A percentile compares a stretch with the other conserved stretches of the same genome.
Conservation (phyloP, 2,888 invertebrate genomes). For the Mylabris sibirica region DNA sequence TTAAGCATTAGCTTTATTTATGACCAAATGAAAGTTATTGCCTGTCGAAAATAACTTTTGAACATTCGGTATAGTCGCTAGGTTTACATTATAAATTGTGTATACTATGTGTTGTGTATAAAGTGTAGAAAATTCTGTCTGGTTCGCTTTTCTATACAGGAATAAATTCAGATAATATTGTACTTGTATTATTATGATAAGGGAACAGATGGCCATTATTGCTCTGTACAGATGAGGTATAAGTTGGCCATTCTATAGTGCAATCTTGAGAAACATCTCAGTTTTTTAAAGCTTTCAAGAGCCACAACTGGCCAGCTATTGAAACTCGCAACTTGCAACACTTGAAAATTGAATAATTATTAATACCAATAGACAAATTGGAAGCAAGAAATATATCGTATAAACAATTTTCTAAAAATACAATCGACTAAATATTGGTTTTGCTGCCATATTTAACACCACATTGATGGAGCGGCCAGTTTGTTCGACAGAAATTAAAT, state of each 20-base stretch:
- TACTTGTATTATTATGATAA: conserved; percentile 53
- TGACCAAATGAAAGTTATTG: conserved; percentile 52
- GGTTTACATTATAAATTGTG: background rate
- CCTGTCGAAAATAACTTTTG: conserved; percentile 46
- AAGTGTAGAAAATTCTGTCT: conserved; percentile 16
- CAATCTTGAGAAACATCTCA: conserved; percentile 38
- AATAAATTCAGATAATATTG: conserved; percentile 54
- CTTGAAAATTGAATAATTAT: background rate
- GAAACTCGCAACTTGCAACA: background rate
- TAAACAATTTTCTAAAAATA: conserved; percentile 9
- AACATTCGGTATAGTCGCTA: conserved; percentile 14
- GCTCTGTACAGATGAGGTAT: conserved; percentile 44
- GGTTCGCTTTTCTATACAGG: conserved; percentile 29
- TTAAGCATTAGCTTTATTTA: conserved; percentile 50
- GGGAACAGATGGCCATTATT: conserved; percentile 53
- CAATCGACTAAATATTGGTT: background rate
- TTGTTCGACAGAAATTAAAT: background rate
- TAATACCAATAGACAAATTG: background rate
- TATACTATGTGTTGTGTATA: background rate
- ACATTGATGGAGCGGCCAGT: background rate
- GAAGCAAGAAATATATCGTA: background rate
- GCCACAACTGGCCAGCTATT: background rate
- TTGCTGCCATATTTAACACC: background rate
- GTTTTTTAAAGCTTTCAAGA: conserved; percentile 20
- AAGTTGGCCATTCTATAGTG: conserved; percentile 28